Base-by-base conservation (phyloP, 2,888 invertebrate species). In the Scaeva pyrastri region DNA sequence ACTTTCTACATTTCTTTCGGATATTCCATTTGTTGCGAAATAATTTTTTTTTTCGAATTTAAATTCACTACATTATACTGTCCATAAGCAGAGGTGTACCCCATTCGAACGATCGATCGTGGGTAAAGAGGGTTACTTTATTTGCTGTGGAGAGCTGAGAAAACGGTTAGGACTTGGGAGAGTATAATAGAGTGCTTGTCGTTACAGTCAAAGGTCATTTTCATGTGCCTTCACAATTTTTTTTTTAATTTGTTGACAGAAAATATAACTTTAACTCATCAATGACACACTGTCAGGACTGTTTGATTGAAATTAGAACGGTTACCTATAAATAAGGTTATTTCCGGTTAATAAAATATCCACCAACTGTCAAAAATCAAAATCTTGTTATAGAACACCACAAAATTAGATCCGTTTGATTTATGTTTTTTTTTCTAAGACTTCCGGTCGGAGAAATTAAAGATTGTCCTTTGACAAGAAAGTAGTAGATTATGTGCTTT, bases 1-100 rank as follows among this genome's bases (percentile, higher is more conserved):
- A 86, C 82, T 86, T 78, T 74, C 77, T 73, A 81, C 85, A 74
- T 72, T 50, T 81, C 52, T 52, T 72, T 36, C 52, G 66, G 64
- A 58, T 79, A 71, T 75, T 78, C 82, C 50, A 74, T 82, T 45
- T 82, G 73, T 73, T 56, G 76, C 43, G 50, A 70, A 81, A 71
- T 79, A 77, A 81, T 75, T 41, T 72, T 31, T 50, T 39, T 48
- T 68, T 52, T 14, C 14, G n/a, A 16, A 31, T 31, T 31, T 31
- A n/a, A n/a, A n/a, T n/a, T n/a, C n/a, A n/a, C n/a, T n/a, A n/a
- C n/a, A n/a, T n/a, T n/a, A n/a, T n/a, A 14, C 23, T 43, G 14
- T 39, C n/a, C 50, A 41, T 39, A 48, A 10, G 45, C 19, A n/a
- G 31, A 7, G 7, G 31, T 31, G 8, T 31, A 31, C 26, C 4